These are phyloP conservation scores for Homalodisca vitripennis DNA, from an alignment of 1,140 invertebrate genomes.

Conservation along the genomic window DNA sequence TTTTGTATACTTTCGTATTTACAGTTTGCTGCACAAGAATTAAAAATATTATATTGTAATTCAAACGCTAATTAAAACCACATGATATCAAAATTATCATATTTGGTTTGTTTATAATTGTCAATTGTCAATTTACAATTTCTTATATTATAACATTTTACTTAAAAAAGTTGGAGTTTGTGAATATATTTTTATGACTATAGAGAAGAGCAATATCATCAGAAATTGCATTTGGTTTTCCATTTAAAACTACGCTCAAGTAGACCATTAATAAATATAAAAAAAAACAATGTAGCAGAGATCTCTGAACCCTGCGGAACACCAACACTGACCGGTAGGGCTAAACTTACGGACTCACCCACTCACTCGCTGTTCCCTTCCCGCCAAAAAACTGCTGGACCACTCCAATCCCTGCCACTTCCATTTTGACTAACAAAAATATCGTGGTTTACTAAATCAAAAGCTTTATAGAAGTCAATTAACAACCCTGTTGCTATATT, in stretches of 20 bases:
- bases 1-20: no score
- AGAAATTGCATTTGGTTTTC: neutral
- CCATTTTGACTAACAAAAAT: conserved; percentile 22
- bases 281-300: neutral
- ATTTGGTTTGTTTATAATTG: no score
- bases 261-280: neutral
- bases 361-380: neutral
- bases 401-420: conserved; percentile 4
- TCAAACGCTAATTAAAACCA: no score
- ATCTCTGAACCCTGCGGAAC: neutral
- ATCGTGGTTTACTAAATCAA: conserved; percentile 24
- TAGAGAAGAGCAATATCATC: neutral
- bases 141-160: no score
- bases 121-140: no score
- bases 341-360: neutral
- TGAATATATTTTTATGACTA: neutral
- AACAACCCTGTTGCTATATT: conserved; percentile 24
- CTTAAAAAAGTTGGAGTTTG: neutral
- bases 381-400: conserved; percentile 22
- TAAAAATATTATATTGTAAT: no score
- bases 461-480: conserved; percentile 25
- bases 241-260: no score
- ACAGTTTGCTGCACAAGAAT: no score
- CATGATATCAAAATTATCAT: no score
- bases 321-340: neutral